Evolutionary conservation across 2,888 invertebrate species (phyloP).

Genomic region (Hedya salicella): DNA sequence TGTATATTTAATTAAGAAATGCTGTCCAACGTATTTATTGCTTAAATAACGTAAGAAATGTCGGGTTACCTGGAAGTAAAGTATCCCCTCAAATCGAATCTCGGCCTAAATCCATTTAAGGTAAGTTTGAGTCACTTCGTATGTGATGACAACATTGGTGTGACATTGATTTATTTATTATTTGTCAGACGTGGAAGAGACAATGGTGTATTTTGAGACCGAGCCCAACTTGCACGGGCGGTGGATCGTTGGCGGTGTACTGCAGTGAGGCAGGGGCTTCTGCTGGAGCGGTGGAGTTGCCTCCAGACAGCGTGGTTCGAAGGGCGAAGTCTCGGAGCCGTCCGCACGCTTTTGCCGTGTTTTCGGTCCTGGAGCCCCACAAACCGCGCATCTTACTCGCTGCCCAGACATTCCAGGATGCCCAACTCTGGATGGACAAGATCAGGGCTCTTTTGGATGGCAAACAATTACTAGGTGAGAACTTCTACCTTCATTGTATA

Average conservation of each 20-base stretch:
- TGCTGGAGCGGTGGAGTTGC: conserved; percentile 82
- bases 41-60: conserved; percentile 59
- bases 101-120: conserved; percentile 87
- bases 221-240: conserved; percentile 81
- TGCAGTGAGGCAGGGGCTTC: conserved; percentile 79
- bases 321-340: conserved; percentile 88
- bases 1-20: conserved; percentile 37
- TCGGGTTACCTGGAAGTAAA: conserved; percentile 87
- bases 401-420: conserved; percentile 86
- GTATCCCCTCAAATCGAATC: conserved; percentile 85
- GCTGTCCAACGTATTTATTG: conserved; percentile 38
- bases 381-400: conserved; percentile 88
- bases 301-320: conserved; percentile 85
- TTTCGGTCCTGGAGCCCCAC: conserved; percentile 82
- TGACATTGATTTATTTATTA: conserved; percentile 57
- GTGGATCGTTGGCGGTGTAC: conserved; percentile 84
- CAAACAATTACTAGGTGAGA: conserved; percentile 70
- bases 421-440: conserved; percentile 89
- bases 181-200: conserved; percentile 86
- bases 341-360: conserved; percentile 88
- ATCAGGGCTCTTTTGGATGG: conserved; percentile 82
- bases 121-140: conserved; percentile 65
- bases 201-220: conserved; percentile 87
- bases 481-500: conserved; percentile 43
- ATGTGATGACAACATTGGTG: conserved; percentile 49